A percentile compares a stretch with the other conserved stretches of the same genome.
These are phyloP conservation scores for Chirona hameri DNA, from an alignment of 2,888 invertebrate genomes.

Conservation along the genomic window DNA sequence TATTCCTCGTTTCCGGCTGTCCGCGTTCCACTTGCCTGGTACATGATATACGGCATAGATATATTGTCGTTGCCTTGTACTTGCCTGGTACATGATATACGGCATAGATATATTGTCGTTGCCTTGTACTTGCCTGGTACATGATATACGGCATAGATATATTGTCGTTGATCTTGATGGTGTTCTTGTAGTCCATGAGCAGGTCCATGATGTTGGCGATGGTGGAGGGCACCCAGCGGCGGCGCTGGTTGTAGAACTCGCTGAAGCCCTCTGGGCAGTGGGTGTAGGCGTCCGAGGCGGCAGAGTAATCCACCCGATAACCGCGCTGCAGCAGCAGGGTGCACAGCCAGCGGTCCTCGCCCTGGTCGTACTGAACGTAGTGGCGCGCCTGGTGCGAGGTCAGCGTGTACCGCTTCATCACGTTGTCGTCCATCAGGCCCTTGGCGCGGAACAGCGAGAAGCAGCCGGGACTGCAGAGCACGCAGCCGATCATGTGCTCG, in stretches of 20 bases:
- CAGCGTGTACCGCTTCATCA: conserved; percentile 92
- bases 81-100: too few species aligned
- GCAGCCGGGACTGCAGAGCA: conserved; percentile 97
- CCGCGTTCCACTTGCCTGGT: too few species aligned
- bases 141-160: conserved; percentile 90
- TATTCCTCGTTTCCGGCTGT: too few species aligned
- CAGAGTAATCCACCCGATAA: conserved; percentile 97
- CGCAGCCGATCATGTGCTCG: conserved; percentile 99
- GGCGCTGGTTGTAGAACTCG: conserved; percentile 97
- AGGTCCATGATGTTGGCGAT: conserved; percentile 98
- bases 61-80: too few species aligned
- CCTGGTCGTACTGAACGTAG: conserved; percentile 98
- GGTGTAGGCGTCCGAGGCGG: conserved; percentile 98
- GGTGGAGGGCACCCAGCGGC: conserved; percentile 98
- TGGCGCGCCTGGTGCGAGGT: conserved; percentile 89
- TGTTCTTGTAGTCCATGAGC: conserved; percentile 83
- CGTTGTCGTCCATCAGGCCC: conserved; percentile 98
- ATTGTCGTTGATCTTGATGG: conserved; percentile 94
- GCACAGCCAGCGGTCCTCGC: conserved; percentile 98
- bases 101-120: not conserved
- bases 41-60: too few species aligned
- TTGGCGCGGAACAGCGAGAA: conserved; percentile 96
- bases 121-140: conserved; percentile 59
- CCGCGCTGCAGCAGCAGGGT: conserved; percentile 93
- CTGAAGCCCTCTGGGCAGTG: conserved; percentile 96